Base-by-base conservation (phyloP, 2,797 vertebrate species). In the Anolis apletophallus region DNA sequence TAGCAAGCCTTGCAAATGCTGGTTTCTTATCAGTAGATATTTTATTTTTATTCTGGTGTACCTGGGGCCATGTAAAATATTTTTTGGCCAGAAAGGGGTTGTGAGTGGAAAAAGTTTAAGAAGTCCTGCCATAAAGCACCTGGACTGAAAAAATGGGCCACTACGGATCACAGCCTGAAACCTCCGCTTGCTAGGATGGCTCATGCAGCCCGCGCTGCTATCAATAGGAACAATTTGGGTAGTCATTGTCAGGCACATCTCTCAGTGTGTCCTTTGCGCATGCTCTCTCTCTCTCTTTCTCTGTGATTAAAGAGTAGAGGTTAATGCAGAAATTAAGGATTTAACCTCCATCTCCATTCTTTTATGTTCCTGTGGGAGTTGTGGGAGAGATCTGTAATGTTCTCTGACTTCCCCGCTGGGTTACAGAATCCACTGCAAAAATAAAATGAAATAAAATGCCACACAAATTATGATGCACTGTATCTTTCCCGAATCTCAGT, bases 401-500 rank as follows among this genome's bases (percentile, higher is more conserved):
- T 72, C 67, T 71, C 12, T 88, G 16, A 54, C 36, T 74, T n/a
- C 80, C 46, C 71, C 81, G 46, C 81, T 57, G 69, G 52, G 36
- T 23, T 68, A 13, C 40, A 73, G 50, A 87, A 23, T 50, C 82
- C 36, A 64, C 75, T 73, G 57, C 59, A 83, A n/a, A 83, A 79
- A 81, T 21, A 23, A 57, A 50, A 10, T 50, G 1, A 50, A 50
- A 40, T 13, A 10, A 61, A 29, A 46, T 19, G 57, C 17, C 10
- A 55, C 14, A 7, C 23, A 52, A n/a, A 79, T 72, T 72, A 64
- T 50, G 73, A 54, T 73, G 23, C 40, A 52, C 50, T 69, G 57
- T 26, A 81, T 34, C 59, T 74, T 84, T 67, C 29, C 57, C 77
- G 80, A 76, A 84, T 84, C 83, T 68, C 71, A 32, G 61, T 21